These are phyloP conservation scores for Chydorus sphaericus DNA, from an alignment of 2,888 invertebrate genomes.

Conservation along the genomic window DNA sequence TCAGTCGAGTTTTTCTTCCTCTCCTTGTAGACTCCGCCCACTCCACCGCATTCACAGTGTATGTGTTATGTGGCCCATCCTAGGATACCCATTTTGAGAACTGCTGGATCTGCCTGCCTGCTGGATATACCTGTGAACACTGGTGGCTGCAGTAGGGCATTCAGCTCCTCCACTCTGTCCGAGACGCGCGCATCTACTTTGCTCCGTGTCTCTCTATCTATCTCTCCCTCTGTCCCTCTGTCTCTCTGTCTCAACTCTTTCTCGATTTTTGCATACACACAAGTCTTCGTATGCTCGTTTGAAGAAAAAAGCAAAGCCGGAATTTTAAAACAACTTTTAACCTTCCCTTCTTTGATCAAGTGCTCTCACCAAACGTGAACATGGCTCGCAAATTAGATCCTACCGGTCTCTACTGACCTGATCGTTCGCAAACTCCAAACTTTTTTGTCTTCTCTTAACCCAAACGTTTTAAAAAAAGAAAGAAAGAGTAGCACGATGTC, in stretches of 20 bases:
- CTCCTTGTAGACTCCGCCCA: background rate
- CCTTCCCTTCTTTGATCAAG: background rate
- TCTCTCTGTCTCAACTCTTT: slow-evolving; percentile 17
- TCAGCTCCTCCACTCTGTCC: slow-evolving; percentile 17
- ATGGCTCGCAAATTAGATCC: slow-evolving; percentile 9
- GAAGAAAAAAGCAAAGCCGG: too few species aligned
- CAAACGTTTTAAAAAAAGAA: background rate
- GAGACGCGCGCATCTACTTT: slow-evolving; percentile 5
- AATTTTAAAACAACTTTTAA: slow-evolving; percentile 16
- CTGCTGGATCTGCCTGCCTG: slow-evolving; percentile 1
- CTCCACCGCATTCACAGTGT: background rate
- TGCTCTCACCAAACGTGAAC: too few species aligned
- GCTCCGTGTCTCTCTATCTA: slow-evolving; percentile 10
- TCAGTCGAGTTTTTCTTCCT: background rate
- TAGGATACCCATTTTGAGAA: too few species aligned
- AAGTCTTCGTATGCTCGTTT: too few species aligned
- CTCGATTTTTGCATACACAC: slow-evolving; percentile 16
- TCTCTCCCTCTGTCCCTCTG: slow-evolving; percentile 7
- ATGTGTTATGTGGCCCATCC: too few species aligned
- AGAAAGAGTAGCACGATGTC: background rate
- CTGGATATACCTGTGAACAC: background rate
- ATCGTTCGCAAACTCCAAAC: too few species aligned
- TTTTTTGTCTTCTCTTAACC: background rate
- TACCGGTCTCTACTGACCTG: slow-evolving; percentile 9
- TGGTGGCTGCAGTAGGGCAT: slow-evolving; percentile 11